phyloP scores from a whole-genome alignment of 1,140 invertebrate species.

The Amphibalanus amphitrite region DNA sequence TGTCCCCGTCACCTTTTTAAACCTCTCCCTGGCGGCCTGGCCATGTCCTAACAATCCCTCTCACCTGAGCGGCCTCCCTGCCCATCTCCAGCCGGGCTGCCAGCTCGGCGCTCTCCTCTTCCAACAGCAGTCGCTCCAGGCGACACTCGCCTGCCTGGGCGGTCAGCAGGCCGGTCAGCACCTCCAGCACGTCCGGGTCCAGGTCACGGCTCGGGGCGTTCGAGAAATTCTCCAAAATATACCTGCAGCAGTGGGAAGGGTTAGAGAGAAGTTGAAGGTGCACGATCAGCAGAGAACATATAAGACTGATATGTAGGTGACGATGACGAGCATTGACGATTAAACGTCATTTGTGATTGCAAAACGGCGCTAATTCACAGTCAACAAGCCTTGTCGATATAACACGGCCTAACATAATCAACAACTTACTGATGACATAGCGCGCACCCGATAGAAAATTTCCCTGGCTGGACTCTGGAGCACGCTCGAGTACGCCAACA shows the following conservation, averaged over 20 bases:
- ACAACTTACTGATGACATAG: too few relatives aligned
- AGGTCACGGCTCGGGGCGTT: slow-evolving; percentile 91
- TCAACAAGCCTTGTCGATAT: too few relatives aligned
- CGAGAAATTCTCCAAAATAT: slow-evolving; percentile 86
- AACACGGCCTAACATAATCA: too few relatives aligned
- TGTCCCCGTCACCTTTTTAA: not conserved
- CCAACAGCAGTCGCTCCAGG: slow-evolving; percentile 54
- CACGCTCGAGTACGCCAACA: too few relatives aligned
- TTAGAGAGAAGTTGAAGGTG: too few relatives aligned
- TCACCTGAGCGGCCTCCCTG: slow-evolving; percentile 72
- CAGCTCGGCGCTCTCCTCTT: not conserved
- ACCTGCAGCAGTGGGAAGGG: slow-evolving; percentile 29
- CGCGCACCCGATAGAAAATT: too few relatives aligned
- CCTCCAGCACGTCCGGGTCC: slow-evolving; percentile 66
- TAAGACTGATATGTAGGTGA: too few relatives aligned
- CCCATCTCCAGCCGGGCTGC: slow-evolving; percentile 56
- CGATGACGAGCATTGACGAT: too few relatives aligned
- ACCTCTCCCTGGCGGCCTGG: not conserved
- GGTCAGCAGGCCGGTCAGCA: slow-evolving; percentile 36
- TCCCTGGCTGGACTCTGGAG: too few relatives aligned
- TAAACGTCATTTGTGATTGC: too few relatives aligned
- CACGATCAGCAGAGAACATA: too few relatives aligned
- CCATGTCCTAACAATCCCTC: not conserved
- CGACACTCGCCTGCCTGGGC: slow-evolving; percentile 85
- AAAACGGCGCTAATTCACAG: too few relatives aligned